Conservation (phyloP, 2,888 invertebrate species). For the Brachypterus glaber region DNA sequence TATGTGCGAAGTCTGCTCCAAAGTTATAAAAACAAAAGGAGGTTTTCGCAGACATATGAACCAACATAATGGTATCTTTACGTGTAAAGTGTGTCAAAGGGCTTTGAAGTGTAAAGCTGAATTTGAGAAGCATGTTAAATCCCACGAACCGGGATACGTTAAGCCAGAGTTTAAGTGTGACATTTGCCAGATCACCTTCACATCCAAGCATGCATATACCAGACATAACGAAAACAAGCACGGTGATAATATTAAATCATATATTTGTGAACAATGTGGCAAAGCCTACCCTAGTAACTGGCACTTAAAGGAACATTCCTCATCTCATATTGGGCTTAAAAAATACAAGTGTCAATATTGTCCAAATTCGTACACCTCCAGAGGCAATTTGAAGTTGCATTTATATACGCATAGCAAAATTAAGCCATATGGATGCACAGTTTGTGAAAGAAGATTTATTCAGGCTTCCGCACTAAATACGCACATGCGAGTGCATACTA, state of each 20-base stretch:
- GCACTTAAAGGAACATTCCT: slow-evolving; percentile 31
- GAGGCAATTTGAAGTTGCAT: slow-evolving; percentile 14
- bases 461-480: slow-evolving; percentile 40
- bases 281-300: no score
- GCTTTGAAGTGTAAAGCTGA: no score
- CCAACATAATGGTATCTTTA: no score
- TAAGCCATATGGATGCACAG: slow-evolving; percentile 45
- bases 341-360: slow-evolving; percentile 37
- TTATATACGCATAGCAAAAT: slow-evolving; percentile 44
- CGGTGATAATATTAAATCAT: slow-evolving; percentile 5
- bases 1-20: no score
- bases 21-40: no score
- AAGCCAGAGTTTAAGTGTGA: no score
- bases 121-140: no score
- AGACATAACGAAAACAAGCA: slow-evolving; percentile 7
- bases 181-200: background rate
- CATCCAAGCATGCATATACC: background rate
- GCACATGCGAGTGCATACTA: no score
- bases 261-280: slow-evolving; percentile 3
- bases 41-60: no score
- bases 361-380: slow-evolving; percentile 33
- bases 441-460: slow-evolving; percentile 47
- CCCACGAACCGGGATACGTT: no score
- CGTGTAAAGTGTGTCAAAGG: no score
- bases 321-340: slow-evolving; percentile 37